Percentiles rank a stretch among this genome's conserved stretches.
Conservation (phyloP, 2,113 vertebrate genomes). For the Lethenteron camtschaticum region DNA sequence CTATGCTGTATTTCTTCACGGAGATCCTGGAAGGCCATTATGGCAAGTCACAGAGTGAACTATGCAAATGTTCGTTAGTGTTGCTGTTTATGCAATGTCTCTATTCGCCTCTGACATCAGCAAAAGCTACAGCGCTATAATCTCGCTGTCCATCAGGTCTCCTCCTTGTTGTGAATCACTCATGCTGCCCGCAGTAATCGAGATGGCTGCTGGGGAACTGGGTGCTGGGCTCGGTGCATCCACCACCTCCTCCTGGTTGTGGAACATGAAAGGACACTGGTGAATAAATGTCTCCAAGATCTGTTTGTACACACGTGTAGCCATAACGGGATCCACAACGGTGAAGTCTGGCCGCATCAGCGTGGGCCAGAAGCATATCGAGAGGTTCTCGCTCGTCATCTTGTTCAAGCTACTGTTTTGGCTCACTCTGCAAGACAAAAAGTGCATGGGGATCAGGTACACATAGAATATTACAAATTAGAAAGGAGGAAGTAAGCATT, state of each 20-base stretch:
- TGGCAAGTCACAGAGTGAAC: too few relatives aligned
- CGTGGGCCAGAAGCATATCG: conserved; percentile 97
- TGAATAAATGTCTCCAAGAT: conserved; percentile 90
- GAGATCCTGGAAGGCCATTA: too few relatives aligned
- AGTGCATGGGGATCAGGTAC: too few relatives aligned
- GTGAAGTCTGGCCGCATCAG: conserved; percentile 94
- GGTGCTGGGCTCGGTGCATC: background rate
- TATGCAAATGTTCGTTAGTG: too few relatives aligned
- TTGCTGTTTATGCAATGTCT: too few relatives aligned
- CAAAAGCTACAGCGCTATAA: too few relatives aligned
- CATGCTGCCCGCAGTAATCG: background rate
- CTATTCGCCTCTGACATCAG: too few relatives aligned
- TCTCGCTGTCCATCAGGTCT: too few relatives aligned
- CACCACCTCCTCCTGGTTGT: conserved; percentile 24
- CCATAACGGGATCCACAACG: conserved; percentile 78
- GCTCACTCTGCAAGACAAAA: conserved; percentile 51
- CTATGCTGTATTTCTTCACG: too few relatives aligned
- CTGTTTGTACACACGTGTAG: conserved; percentile 84
- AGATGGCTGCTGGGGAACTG: background rate
- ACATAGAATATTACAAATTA: too few relatives aligned
- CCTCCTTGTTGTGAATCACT: too few relatives aligned
- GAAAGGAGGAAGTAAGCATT: too few relatives aligned
- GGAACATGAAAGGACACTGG: conserved; percentile 93
- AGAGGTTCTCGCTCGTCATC: conserved; percentile 93
- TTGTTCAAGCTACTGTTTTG: conserved; percentile 71